Evolutionary conservation across 2,888 invertebrate species (phyloP), one percentile per base, ranked within the genome.

Genomic region (Pterostichus niger): DNA sequence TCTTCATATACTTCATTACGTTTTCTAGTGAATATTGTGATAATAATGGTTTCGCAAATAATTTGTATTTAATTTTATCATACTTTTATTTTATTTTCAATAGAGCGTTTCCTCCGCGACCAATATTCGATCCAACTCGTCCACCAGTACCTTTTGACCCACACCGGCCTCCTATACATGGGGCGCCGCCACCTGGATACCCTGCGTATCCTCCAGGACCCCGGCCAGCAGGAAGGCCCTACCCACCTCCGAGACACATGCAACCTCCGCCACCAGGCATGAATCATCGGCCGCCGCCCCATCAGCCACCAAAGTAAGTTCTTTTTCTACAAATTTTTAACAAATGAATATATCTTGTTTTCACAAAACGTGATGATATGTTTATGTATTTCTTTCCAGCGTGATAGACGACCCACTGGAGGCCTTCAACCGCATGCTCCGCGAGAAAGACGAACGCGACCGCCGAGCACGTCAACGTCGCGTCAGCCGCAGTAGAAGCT

Each of bases 391-490:
- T n/a, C 13, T 33, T 10, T n/a, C n/a, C 89, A 95, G 96, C 86
- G 93, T 94, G 84, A 95, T 95, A 85, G 96, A 96, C 87, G 97
- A 97, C 90, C 96, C 97, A 3, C 90, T 97, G 86, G 96, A 96
- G 89, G 96, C 96, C 78, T 97, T 97, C 89, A 95, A 97, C 89
- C 92, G 96, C 85, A 95, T 97, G 92, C 92, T 97, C 87, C 92
- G 95, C 85, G 96, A 97, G 89, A 97, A 97, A 89, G 95, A 96
- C 89, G 94, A 94, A 90, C 91, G 93, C 61, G 94, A 94, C 85
- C 91, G 93, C 86, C 91, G 94, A 79, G 88, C 88, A 1, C 91
- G 93, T 81, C 92, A 93, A 86, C 92, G 93, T 87, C 93, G 94
- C 79, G 91, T 94, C 84, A 89, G 91, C 24, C 89, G 90, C 87